phyloP scores from a whole-genome alignment of 1,140 invertebrate species.

The Oscheius sp. region DNA sequence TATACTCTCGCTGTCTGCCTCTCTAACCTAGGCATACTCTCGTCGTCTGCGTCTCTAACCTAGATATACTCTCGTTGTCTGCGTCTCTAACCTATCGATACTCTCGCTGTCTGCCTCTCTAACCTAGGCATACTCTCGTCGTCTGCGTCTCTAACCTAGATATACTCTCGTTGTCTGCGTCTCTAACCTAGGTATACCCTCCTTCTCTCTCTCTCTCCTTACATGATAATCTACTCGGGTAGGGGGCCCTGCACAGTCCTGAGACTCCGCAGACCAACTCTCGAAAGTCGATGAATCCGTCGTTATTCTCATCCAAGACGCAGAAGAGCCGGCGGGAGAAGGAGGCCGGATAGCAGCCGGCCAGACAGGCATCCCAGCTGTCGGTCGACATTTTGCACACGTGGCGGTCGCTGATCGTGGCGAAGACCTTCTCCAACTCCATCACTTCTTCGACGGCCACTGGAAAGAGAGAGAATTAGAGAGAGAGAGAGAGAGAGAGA shows the following conservation, averaged over 20 bases:
- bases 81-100: too few relatives aligned
- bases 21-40: too few relatives aligned
- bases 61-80: too few relatives aligned
- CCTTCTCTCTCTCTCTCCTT: too few relatives aligned
- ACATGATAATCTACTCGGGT: conserved; percentile 82
- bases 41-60: too few relatives aligned
- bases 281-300: conserved; percentile 85
- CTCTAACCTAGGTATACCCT: too few relatives aligned
- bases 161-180: too few relatives aligned
- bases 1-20: too few relatives aligned
- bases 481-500: background rate
- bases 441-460: conserved; percentile 30
- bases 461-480: conserved; percentile 5
- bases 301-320: conserved; percentile 83
- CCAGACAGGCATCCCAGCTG: conserved; percentile 17
- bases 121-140: too few relatives aligned
- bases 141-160: too few relatives aligned
- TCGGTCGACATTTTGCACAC: conserved; percentile 21
- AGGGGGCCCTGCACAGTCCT: conserved; percentile 79
- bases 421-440: conserved; percentile 34
- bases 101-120: too few relatives aligned
- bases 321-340: conserved; percentile 67
- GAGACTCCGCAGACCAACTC: conserved; percentile 85
- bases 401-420: conserved; percentile 23
- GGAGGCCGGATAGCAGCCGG: conserved; percentile 10